A percentile compares a stretch with the other conserved stretches of the same genome.
Conservation (phyloP, 2,797 vertebrate genomes). For the Lagodon rhomboides region DNA sequence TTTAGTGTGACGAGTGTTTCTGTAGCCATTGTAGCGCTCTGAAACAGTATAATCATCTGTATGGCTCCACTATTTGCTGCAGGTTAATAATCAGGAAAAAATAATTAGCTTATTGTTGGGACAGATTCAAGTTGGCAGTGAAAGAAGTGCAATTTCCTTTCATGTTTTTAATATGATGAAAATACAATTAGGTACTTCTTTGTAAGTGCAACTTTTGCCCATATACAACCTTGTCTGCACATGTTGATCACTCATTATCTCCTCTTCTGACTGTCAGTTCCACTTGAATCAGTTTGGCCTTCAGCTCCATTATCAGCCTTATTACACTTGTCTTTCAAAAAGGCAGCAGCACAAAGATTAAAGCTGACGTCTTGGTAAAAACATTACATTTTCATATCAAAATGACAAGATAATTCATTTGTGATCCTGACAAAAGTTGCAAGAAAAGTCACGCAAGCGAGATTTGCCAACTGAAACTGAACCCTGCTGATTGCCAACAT, state of each 20-base stretch:
- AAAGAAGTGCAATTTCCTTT: neutral
- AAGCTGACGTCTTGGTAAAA: slow-evolving; percentile 1
- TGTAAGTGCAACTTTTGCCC: neutral
- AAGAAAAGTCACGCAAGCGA: slow-evolving; percentile 8
- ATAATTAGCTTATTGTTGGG: neutral
- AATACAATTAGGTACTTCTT: neutral
- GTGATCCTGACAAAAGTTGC: slow-evolving; percentile 16
- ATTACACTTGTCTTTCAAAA: slow-evolving; percentile 24
- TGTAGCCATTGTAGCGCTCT: slow-evolving; percentile 40
- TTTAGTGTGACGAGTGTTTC: slow-evolving; percentile 74
- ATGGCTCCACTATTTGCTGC: neutral
- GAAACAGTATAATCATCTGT: neutral
- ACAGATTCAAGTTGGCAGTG: neutral
- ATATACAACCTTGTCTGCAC: slow-evolving; percentile 2
- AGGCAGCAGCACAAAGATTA: neutral
- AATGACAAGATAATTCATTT: slow-evolving; percentile 20
- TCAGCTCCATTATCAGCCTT: slow-evolving; percentile 14
- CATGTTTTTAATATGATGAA: neutral
- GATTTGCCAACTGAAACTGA: slow-evolving; percentile 18
- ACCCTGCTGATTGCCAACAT: neutral
- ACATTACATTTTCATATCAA: slow-evolving; percentile 17
- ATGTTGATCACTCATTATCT: slow-evolving; percentile 31
- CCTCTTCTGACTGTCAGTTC: slow-evolving; percentile 30
- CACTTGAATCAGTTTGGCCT: slow-evolving; percentile 39
- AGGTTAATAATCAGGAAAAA: neutral